Conservation (phyloP, 1,140 invertebrate genomes). For the Platorchestia sp. region DNA sequence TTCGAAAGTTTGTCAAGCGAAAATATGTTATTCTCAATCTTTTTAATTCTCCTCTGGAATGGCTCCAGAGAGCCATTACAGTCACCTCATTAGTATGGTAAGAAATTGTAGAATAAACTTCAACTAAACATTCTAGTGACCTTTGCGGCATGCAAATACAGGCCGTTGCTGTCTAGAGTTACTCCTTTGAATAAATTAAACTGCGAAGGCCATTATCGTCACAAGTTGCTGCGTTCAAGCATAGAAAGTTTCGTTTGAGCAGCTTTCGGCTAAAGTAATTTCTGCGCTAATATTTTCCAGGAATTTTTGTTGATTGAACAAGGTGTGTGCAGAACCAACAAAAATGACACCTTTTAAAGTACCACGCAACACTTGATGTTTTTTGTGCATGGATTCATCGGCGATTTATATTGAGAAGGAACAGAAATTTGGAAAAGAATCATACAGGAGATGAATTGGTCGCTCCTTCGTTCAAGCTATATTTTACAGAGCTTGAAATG, state of each 20-base stretch:
- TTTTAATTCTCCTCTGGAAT: neutral
- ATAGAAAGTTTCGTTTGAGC: neutral
- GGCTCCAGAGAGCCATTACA: neutral
- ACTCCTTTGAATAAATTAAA: neutral
- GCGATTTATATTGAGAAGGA: neutral
- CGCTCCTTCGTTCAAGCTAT: neutral
- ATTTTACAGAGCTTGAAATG: neutral
- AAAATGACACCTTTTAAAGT: neutral
- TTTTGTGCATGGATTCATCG: neutral
- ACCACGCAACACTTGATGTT: neutral
- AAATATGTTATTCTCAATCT: neutral
- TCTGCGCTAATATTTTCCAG: neutral
- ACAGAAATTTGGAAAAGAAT: neutral
- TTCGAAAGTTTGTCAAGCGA: neutral
- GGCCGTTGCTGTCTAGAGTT: neutral
- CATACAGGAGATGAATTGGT: neutral
- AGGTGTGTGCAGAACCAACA: no score
- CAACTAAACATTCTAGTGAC: neutral
- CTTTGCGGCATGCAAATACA: neutral
- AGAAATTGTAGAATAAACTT: neutral
- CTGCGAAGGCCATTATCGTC: neutral
- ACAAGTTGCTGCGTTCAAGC: neutral
- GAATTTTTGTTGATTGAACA: neutral
- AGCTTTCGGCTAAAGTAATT: neutral
- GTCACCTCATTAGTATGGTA: neutral